Base-by-base conservation (phyloP, 2,888 invertebrate genomes). In the Plebejus anna region DNA sequence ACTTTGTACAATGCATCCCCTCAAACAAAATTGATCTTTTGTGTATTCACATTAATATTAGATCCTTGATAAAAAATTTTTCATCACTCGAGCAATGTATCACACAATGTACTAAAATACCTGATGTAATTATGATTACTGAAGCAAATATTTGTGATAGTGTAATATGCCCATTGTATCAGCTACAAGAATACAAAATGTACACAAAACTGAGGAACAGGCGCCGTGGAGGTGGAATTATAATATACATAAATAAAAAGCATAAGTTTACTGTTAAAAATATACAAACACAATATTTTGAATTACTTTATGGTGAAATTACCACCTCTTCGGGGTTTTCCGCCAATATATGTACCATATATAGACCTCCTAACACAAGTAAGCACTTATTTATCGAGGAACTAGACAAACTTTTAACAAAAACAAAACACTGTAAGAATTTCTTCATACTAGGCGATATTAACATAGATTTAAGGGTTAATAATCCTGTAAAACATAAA, bases 131-230 rank as follows among this genome's bases (percentile, higher is more conserved):
- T 11, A 76, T 81, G n/a, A 1, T 79, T 59, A 79, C 79, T 13
- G 79, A 81, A 78, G 79, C 75, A 6, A 80, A 80, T 75, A 78
- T 80, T 32, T 76, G 76, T 9, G 75, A 79, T 2, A 36, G 36
- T 4, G 22, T 78, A 4, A 77, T 22, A 22, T 22, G 76, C 38
- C 71, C 57, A 70, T 42, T 81, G 28, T 80, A 78, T 77, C 72
- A 80, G 4, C 16, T 81, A n/a, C n/a, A 77, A 4, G 79, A 77
- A 32, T 81, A 81, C 66, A 61, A 75, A n/a, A 80, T 80, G 81
- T 76, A 78, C 76, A 76, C 78, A 1, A 36, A 77, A 32, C 47
- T 81, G 32, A 71, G 80, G 11, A 76, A 73, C 38, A 61, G 47
- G 13, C 77, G 75, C 6, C 78, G 75, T 38, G 80, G 80, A 22